These are phyloP conservation scores for Eumaeus atala DNA, from an alignment of 1,140 invertebrate species.

Conservation along the genomic window DNA sequence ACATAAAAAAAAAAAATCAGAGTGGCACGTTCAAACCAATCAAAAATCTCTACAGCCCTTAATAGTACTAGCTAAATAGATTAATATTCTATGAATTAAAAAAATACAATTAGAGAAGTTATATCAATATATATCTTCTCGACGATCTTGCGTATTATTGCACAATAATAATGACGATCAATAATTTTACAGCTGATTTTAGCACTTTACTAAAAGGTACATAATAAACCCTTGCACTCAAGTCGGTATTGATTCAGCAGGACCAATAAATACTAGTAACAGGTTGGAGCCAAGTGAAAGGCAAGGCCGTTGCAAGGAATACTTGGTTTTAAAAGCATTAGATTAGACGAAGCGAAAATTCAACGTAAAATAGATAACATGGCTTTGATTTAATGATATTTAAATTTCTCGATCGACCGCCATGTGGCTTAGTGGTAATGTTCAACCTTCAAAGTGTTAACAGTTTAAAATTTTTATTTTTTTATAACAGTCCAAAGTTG, in stretches of 20 bases:
- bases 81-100: too few relatives aligned
- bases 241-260: conserved; percentile 6
- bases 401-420: not conserved
- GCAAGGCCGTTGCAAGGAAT: conserved; percentile 10
- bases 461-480: too few relatives aligned
- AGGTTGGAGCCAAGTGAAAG: conserved; percentile 7
- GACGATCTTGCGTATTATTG: too few relatives aligned
- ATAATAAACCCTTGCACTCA: conserved; percentile 4
- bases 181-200: not conserved
- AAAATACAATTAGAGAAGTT: too few relatives aligned
- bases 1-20: too few relatives aligned
- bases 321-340: conserved; percentile 5
- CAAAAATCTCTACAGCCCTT: too few relatives aligned
- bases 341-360: not conserved
- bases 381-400: conserved; percentile 3
- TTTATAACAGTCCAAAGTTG: too few relatives aligned
- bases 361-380: conserved; percentile 1
- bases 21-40: too few relatives aligned
- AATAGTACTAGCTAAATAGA: too few relatives aligned
- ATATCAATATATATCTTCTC: not conserved
- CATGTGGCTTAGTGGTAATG: too few relatives aligned
- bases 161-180: too few relatives aligned
- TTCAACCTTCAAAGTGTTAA: too few relatives aligned
- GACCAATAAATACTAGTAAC: conserved; percentile 9
- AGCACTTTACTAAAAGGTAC: not conserved